phyloP scores from a whole-genome alignment of 1,140 invertebrate genomes.

The Lasioglossum baleicum region DNA sequence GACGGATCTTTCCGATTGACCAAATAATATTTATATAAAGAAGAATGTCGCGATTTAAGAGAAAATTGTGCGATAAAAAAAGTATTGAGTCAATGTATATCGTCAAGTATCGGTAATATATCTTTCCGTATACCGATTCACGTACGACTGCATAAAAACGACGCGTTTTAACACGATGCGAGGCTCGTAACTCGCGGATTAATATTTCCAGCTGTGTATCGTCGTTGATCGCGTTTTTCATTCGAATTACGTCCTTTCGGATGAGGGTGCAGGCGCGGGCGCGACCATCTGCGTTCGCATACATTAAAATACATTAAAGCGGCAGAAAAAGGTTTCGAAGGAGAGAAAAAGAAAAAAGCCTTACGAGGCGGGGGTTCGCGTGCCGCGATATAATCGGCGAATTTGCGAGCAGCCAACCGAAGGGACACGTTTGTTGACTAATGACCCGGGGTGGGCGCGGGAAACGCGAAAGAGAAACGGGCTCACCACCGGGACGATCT shows the following conservation, averaged over 20 bases:
- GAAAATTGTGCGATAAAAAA: too few relatives aligned
- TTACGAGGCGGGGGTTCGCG: neutral
- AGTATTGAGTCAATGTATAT: too few relatives aligned
- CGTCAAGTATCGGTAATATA: too few relatives aligned
- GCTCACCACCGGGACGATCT: slow-evolving; percentile 38
- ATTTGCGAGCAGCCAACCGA: neutral
- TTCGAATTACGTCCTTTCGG: neutral
- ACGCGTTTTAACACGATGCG: too few relatives aligned
- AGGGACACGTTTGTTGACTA: neutral
- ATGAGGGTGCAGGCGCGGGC: neutral
- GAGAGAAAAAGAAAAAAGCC: neutral
- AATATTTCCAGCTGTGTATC: neutral
- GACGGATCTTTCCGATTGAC: too few relatives aligned
- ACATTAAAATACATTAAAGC: neutral
- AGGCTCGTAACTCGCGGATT: neutral
- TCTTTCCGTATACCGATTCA: too few relatives aligned
- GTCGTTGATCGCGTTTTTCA: neutral
- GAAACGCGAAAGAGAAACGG: slow-evolving; percentile 1
- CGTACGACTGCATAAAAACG: too few relatives aligned
- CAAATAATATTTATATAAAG: too few relatives aligned
- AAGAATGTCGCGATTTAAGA: too few relatives aligned
- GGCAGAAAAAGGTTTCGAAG: neutral
- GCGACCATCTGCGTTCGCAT: neutral
- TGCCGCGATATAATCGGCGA: neutral
- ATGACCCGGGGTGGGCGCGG: slow-evolving; percentile 8